These are phyloP conservation scores for Cervus canadensis DNA, from an alignment of 2,113 vertebrate genomes.

Conservation along the genomic window DNA sequence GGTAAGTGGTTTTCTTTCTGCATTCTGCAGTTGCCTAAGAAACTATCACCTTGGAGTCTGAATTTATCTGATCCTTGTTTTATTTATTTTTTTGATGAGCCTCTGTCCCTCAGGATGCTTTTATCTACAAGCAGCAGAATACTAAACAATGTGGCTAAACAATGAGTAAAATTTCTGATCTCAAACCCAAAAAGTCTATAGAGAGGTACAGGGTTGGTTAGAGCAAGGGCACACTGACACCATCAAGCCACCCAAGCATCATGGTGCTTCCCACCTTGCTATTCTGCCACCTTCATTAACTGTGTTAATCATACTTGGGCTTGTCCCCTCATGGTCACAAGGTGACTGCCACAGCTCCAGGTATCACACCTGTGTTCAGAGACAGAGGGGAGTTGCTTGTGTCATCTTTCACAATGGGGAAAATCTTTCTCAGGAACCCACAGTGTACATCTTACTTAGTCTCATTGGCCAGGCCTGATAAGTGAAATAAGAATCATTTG, in stretches of 20 bases:
- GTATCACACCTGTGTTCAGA: not conserved
- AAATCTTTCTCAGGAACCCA: not conserved
- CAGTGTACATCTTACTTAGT: not conserved
- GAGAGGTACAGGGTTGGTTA: not conserved
- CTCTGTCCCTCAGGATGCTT: not conserved
- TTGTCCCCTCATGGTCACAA: not conserved
- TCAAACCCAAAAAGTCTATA: not conserved
- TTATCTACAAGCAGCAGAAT: not conserved
- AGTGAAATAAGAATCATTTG: not conserved
- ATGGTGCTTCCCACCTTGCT: not conserved
- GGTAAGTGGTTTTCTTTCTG: not conserved
- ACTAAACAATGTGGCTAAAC: not conserved
- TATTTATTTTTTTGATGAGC: not conserved
- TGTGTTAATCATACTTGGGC: not conserved
- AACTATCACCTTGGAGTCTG: not conserved
- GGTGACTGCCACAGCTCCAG: not conserved
- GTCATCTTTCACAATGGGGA: not conserved
- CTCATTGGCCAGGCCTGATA: not conserved
- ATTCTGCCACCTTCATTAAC: not conserved
- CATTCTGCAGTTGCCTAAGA: not conserved
- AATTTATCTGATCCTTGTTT: not conserved
- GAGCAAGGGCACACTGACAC: not conserved
- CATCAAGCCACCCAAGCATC: not conserved
- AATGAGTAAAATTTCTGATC: not conserved
- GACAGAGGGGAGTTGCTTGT: not conserved